phyloP scores from a whole-genome alignment of 1,140 invertebrate genomes.

The Nylanderia fulva region DNA sequence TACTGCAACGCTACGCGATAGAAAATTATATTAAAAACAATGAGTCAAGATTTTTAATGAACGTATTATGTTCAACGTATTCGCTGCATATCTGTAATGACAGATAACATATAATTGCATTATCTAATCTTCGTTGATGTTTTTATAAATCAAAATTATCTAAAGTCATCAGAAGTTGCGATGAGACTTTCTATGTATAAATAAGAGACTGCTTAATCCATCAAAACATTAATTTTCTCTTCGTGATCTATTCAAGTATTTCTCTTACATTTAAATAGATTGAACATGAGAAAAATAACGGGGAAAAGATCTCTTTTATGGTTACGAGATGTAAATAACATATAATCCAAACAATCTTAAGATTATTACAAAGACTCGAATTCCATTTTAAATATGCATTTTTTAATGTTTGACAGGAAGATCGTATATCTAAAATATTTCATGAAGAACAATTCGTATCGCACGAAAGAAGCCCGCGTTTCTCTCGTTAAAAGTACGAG shows the following conservation, averaged over 20 bases:
- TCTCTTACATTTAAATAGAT: neutral
- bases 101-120: constrained; percentile 64
- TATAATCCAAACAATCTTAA: neutral
- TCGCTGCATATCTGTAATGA: neutral
- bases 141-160: constrained; percentile 21
- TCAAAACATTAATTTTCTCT: neutral
- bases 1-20: neutral
- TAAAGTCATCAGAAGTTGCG: neutral
- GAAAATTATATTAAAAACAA: neutral
- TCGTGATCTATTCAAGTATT: neutral
- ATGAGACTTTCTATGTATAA: neutral
- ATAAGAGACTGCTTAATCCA: neutral
- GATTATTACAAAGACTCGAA: neutral
- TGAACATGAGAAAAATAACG: neutral
- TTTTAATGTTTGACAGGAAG: neutral
- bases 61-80: neutral
- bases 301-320: neutral
- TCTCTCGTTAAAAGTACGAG: neutral
- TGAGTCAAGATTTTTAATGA: constrained; percentile 26
- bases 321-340: neutral
- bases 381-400: neutral
- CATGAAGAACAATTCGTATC: neutral
- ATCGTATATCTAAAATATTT: neutral
- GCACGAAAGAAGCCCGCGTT: neutral
- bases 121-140: constrained; percentile 62